Evolutionary conservation across 2,797 vertebrate genomes (phyloP).

Genomic region (Chromobotia macracanthus): DNA sequence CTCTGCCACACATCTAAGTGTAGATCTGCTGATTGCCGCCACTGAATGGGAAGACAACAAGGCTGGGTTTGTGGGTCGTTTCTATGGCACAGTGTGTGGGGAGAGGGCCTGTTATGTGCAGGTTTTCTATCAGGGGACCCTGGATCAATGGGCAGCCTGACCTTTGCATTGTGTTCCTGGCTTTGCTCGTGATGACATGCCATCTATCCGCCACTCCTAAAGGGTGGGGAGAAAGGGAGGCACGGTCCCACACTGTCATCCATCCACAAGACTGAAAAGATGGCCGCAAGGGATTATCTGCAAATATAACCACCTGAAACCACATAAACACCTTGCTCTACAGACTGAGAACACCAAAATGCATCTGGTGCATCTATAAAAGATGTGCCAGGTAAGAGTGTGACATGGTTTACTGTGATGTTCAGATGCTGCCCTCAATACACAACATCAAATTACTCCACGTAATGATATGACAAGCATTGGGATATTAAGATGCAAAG

Average conservation of each 20-base stretch:
- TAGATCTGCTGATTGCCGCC: constrained; percentile 82
- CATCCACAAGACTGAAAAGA: constrained; percentile 76
- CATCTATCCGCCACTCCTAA: constrained; percentile 78
- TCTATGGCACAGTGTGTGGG: constrained; percentile 78
- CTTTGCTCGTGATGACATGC: constrained; percentile 79
- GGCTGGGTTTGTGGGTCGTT: constrained; percentile 79
- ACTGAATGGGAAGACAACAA: constrained; percentile 79
- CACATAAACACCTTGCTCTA: constrained; percentile 67
- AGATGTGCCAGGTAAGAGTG: not conserved
- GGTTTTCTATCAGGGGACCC: constrained; percentile 76
- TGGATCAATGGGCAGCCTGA: constrained; percentile 81
- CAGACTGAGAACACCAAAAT: constrained; percentile 60
- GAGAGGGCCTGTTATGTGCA: constrained; percentile 73
- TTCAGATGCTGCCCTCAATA: too few species aligned
- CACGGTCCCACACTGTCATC: constrained; percentile 74
- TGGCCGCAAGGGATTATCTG: constrained; percentile 75
- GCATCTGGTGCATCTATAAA: not conserved
- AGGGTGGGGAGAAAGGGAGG: constrained; percentile 74
- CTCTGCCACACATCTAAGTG: constrained; percentile 80
- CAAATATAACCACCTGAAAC: constrained; percentile 77
- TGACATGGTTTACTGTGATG: not conserved
- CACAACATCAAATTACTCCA: not conserved
- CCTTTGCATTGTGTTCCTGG: constrained; percentile 79
- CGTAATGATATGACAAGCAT: constrained; percentile 16
- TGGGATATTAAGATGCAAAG: constrained; percentile 48